These are phyloP conservation scores for Anseranas semipalmata DNA, from an alignment of 2,113 vertebrate genomes.

Conservation along the genomic window DNA sequence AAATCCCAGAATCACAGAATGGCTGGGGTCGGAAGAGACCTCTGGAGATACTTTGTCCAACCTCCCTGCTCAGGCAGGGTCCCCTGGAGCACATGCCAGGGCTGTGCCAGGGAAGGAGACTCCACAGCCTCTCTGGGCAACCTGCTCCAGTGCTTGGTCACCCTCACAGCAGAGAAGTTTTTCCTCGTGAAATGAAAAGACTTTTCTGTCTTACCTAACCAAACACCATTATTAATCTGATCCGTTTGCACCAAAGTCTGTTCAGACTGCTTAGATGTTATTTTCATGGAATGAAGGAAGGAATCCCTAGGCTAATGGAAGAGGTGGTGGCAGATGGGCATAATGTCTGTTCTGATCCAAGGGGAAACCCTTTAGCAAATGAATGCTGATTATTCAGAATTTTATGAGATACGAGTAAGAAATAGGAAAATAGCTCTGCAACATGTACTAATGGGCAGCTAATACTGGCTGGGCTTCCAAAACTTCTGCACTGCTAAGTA, in stretches of 20 bases:
- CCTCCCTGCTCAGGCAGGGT: too few species aligned
- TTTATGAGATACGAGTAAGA: neutral
- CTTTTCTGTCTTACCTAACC: neutral
- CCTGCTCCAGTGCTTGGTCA: too few species aligned
- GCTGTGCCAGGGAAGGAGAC: too few species aligned
- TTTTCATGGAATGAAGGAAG: neutral
- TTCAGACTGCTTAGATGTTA: neutral
- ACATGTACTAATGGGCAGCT: rapidly evolving
- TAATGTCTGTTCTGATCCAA: neutral
- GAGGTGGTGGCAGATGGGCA: neutral
- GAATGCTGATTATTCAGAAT: neutral
- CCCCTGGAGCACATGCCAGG: too few species aligned
- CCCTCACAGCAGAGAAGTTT: too few species aligned
- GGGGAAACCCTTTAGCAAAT: neutral
- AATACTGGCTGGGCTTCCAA: neutral
- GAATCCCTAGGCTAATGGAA: neutral
- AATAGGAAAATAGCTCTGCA: neutral
- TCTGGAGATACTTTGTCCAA: too few species aligned
- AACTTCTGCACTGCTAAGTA: rapidly evolving
- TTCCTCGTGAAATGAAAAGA: too few species aligned
- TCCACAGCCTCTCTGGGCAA: too few species aligned
- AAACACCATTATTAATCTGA: neutral
- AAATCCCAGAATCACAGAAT: neutral
- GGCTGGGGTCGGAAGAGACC: too few species aligned
- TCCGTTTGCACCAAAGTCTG: neutral